These are phyloP conservation scores for Corynorhinus townsendii DNA, from an alignment of 2,113 vertebrate species.

Conservation along the genomic window DNA sequence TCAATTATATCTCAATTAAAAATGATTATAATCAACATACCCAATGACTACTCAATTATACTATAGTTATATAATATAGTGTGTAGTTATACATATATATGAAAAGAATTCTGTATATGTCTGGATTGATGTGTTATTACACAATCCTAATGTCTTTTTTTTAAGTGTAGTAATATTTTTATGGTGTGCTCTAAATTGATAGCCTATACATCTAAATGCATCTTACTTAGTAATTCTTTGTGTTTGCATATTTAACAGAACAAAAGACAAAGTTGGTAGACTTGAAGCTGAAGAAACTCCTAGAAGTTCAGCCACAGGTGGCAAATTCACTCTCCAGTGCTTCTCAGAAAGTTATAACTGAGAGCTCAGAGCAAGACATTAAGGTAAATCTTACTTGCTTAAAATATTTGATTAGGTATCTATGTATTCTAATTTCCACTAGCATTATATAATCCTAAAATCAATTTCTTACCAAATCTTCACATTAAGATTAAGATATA, in stretches of 20 bases:
- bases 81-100: background rate
- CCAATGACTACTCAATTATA: background rate
- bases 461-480: slow-evolving; percentile 62
- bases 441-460: slow-evolving; percentile 62
- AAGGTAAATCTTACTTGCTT: slow-evolving; percentile 80
- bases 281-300: slow-evolving; percentile 92
- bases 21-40: background rate
- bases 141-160: slow-evolving; percentile 14
- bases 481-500: slow-evolving; percentile 30
- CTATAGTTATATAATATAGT: background rate
- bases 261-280: slow-evolving; percentile 91
- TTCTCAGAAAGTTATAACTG: slow-evolving; percentile 78
- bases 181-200: slow-evolving; percentile 66
- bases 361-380: slow-evolving; percentile 79
- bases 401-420: slow-evolving; percentile 61
- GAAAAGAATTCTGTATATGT: background rate
- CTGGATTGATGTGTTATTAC: background rate
- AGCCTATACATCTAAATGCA: slow-evolving; percentile 66
- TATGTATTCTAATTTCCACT: slow-evolving; percentile 15
- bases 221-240: slow-evolving; percentile 72
- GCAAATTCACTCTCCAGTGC: slow-evolving; percentile 80
- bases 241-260: slow-evolving; percentile 85
- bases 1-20: background rate
- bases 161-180: slow-evolving; percentile 56
- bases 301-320: slow-evolving; percentile 89